A percentile compares a stretch with the other conserved stretches of the same genome.
Evolutionary conservation across 2,888 invertebrate species (phyloP).

Genomic region (Caenorhabditis sp.): DNA sequence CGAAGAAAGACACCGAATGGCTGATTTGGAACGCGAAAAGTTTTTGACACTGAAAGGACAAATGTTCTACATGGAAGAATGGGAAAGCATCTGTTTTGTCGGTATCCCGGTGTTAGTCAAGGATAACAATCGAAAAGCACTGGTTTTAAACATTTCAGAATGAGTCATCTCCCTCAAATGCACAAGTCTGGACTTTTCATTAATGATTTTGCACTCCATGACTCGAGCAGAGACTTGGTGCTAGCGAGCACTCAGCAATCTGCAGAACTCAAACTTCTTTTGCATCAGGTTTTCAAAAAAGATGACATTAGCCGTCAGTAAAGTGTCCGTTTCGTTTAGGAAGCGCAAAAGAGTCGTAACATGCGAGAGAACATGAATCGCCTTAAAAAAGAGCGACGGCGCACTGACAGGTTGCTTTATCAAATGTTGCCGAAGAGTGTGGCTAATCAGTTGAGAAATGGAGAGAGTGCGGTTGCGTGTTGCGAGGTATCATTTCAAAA

Average conservation of each 20-base stretch:
- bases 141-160: conserved; percentile 81
- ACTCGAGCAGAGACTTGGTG: conserved; percentile 96
- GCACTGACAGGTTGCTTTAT: conserved; percentile 94
- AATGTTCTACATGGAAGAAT: conserved; percentile 98
- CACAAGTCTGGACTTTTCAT: conserved; percentile 94
- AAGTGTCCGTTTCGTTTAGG: conserved; percentile 82
- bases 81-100: conserved; percentile 97
- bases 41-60: conserved; percentile 89
- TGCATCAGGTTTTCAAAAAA: conserved; percentile 85
- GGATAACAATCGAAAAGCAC: not conserved
- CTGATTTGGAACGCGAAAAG: conserved; percentile 64
- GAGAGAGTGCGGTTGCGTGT: conserved; percentile 95
- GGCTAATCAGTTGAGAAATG: conserved; percentile 91
- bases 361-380: conserved; percentile 96
- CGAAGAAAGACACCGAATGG: conserved; percentile 83
- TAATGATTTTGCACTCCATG: conserved; percentile 98
- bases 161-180: conserved; percentile 93
- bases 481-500: conserved; percentile 86
- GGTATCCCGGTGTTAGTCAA: conserved; percentile 88
- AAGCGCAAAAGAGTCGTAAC: conserved; percentile 95
- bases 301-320: not conserved
- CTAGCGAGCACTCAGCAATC: conserved; percentile 97
- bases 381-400: conserved; percentile 93
- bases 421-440: conserved; percentile 99
- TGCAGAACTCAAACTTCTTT: conserved; percentile 92